These are phyloP conservation scores for Apomyelois bistriatella DNA, from an alignment of 2,888 invertebrate genomes.

Conservation along the genomic window DNA sequence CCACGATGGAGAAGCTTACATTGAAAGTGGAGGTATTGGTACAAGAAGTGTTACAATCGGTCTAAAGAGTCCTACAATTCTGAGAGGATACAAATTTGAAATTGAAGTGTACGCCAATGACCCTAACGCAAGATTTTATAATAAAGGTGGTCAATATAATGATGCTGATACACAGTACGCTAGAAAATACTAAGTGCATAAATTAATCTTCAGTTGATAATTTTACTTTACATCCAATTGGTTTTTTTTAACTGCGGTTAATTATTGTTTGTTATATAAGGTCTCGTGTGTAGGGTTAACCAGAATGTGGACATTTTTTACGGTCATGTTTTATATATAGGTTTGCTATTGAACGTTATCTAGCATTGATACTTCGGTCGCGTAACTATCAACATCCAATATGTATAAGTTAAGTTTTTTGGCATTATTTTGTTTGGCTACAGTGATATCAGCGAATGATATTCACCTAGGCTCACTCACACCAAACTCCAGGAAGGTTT, in stretches of 20 bases:
- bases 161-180: background rate
- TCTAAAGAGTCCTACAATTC: conserved; percentile 51
- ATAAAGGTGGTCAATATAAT: conserved; percentile 5
- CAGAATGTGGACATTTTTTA: too few relatives aligned
- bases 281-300: too few relatives aligned
- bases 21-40: conserved; percentile 59
- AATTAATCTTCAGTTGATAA: background rate
- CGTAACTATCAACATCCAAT: background rate
- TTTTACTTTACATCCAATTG: too few relatives aligned
- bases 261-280: too few relatives aligned
- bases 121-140: conserved; percentile 25
- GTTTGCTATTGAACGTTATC: background rate
- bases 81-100: conserved; percentile 60
- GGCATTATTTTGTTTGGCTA: background rate
- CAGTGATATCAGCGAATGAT: background rate
- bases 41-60: conserved; percentile 51
- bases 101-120: conserved; percentile 58
- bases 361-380: background rate
- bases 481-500: conserved; percentile 43
- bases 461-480: conserved; percentile 27
- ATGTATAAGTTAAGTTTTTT: background rate
- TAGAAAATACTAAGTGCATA: background rate
- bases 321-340: background rate
- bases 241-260: too few relatives aligned
- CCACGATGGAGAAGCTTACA: conserved; percentile 52